phyloP scores from a whole-genome alignment of 2,113 vertebrate species.

The Heptranchias perlo region DNA sequence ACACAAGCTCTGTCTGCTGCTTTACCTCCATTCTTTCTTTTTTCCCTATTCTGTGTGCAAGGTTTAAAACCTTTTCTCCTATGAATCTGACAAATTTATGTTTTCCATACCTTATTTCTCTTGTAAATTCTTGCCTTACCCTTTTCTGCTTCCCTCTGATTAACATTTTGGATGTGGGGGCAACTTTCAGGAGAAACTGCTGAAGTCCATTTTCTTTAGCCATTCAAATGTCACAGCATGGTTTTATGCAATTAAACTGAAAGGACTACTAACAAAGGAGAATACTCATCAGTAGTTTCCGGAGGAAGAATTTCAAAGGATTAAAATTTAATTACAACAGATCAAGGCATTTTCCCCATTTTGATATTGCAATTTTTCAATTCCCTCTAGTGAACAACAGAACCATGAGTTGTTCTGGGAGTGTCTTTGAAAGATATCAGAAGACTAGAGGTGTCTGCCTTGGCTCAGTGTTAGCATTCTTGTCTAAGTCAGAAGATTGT shows the following conservation, averaged over 20 bases:
- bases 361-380: neutral
- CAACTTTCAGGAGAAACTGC: neutral
- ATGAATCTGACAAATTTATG: too few species aligned
- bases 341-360: neutral
- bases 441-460: neutral
- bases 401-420: neutral
- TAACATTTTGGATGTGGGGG: neutral
- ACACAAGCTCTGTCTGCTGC: neutral
- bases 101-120: neutral
- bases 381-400: neutral
- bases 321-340: neutral
- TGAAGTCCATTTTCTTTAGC: neutral
- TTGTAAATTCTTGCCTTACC: neutral
- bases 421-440: neutral
- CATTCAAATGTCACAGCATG: neutral
- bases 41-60: neutral
- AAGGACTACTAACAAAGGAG: neutral
- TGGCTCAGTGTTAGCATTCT: neutral
- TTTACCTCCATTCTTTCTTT: neutral
- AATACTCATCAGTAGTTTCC: neutral
- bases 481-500: neutral
- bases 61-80: neutral
- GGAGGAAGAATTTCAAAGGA: neutral
- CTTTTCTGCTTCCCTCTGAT: neutral
- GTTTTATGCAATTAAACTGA: neutral